Evolutionary conservation across 2,888 invertebrate genomes (phyloP), one percentile per base, ranked within the genome.

Genomic region (Hemicrepidius hirtus): DNA sequence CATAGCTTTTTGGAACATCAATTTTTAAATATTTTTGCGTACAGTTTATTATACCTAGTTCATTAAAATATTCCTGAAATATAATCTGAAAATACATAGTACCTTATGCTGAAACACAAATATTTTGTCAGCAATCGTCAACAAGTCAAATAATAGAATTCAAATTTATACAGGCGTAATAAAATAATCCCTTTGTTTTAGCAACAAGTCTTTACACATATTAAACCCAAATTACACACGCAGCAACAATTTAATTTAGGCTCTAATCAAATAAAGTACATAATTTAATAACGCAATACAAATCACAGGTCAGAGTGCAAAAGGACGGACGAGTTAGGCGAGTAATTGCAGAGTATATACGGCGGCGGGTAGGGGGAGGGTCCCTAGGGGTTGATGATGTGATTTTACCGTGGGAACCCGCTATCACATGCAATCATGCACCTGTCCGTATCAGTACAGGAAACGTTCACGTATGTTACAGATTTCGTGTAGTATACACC

Each of bases 401-500:
- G 81, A 81, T 82, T 82, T 82, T 82, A 82, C 82, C 82, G 82
- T 83, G 83, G 82, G 83, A 83, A 77, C 65, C 66, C 59, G 32
- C 68, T 75, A 75, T 72, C 77, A 76, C 78, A 78, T 77, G 78
- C 77, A 65, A 77, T 71, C 77, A 75, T 80, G 74, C 81, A 81
- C 81, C 81, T 81, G 81, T 72, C 73, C 37, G 59, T 77, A 77
- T 76, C 73, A 74, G 69, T 75, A 70, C 76, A 75, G 76, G 76
- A 77, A 77, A 74, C 68, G 59, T 57, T 66, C 70, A 35, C 63
- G 46, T 62, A 40, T 63, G 62, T 53, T 74, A 73, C 68, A 74
- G 76, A 77, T 76, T 76, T 73, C 73, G 71, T 77, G 74, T 66
- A n/a, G n/a, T n/a, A n/a, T n/a, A n/a, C n/a, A 59, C 59, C 9